Evolutionary conservation across 2,113 vertebrate species (phyloP), one percentile per base, ranked within the genome.

Genomic region (Paradisaea rubra): DNA sequence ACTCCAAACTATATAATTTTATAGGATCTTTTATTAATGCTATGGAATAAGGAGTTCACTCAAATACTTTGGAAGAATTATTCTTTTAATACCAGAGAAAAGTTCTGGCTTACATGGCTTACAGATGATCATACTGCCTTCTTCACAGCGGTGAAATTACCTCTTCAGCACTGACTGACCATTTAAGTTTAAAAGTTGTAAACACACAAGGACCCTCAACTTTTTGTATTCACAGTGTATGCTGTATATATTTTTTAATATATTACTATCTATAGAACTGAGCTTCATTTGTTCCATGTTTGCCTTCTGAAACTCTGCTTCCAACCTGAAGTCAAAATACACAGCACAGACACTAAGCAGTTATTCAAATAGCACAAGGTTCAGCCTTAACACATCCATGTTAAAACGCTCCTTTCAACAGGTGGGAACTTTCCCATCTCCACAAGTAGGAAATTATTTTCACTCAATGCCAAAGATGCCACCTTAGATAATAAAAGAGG

Each of bases 341-440:
- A 27, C 1, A n/a, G 27, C 33, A 65, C 27, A 70, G 20, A 47
- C 42, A 33, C 7, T 25, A 54, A 49, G 35, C 37, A 70, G 31
- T 44, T 30, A 50, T 4, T 47, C 15, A 42, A 70, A 41, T 1
- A 44, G 30, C 3, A 2, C 2, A 0, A 44, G 35, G 39, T 41
- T 57, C 53, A 86, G n/a, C 45, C 45, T 53, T 52, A 44, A 54
- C 5, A 31, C 8, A 10, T 18, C 37, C 37, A 9, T 19, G 3
- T 59, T 66, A 30, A 2, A 35, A 70, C 2, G 11, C 19, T 78
- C 16, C 42, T 84, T 73, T 81, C 60, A 78, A 45, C 25, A 33
- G 3, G 4, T 13, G 23, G 33, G n/a, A 86, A 59, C 25, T 70
- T 59, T 22, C 33, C 31, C 45, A 20, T 49, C 25, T 44, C 30